These are phyloP conservation scores for Hylaea fasciaria DNA, from an alignment of 2,888 invertebrate genomes.

Conservation along the genomic window DNA sequence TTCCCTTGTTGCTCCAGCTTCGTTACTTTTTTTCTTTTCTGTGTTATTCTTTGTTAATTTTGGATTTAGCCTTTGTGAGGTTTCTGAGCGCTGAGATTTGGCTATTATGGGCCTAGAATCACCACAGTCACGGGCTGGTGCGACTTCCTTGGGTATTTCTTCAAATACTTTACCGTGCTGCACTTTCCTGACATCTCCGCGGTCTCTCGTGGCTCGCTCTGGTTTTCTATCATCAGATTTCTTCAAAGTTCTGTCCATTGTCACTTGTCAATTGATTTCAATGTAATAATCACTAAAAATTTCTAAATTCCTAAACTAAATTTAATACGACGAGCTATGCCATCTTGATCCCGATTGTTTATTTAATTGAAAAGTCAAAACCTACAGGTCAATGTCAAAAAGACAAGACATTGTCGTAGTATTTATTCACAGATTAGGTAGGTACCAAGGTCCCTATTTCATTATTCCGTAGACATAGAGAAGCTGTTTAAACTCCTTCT, in stretches of 20 bases:
- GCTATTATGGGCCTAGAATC: slow-evolving; percentile 38
- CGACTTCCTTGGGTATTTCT: slow-evolving; percentile 20
- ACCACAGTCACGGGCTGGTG: slow-evolving; percentile 50
- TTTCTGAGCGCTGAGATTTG: slow-evolving; percentile 14
- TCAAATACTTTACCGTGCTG: slow-evolving; percentile 9
- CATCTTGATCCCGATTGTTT: too few species aligned
- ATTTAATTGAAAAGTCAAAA: too few species aligned
- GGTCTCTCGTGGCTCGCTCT: slow-evolving; percentile 40
- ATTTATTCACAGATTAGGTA: too few species aligned
- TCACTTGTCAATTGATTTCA: slow-evolving; percentile 39
- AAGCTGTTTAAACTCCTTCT: too few species aligned
- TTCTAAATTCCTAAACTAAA: slow-evolving; percentile 25
- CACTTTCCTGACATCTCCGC: slow-evolving; percentile 42
- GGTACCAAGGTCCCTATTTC: too few species aligned
- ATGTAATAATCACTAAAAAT: slow-evolving; percentile 39
- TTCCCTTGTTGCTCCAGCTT: background rate
- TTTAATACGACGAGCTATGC: too few species aligned
- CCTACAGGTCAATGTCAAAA: too few species aligned
- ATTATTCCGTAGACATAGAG: too few species aligned
- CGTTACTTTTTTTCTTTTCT: slow-evolving; percentile 5
- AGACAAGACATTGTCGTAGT: too few species aligned
- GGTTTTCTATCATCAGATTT: slow-evolving; percentile 40
- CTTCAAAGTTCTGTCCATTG: slow-evolving; percentile 36
- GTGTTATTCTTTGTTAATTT: slow-evolving; percentile 5
- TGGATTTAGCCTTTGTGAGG: background rate